These are phyloP conservation scores for Urechis unicinctus DNA, from an alignment of 2,888 invertebrate genomes.

Conservation along the genomic window DNA sequence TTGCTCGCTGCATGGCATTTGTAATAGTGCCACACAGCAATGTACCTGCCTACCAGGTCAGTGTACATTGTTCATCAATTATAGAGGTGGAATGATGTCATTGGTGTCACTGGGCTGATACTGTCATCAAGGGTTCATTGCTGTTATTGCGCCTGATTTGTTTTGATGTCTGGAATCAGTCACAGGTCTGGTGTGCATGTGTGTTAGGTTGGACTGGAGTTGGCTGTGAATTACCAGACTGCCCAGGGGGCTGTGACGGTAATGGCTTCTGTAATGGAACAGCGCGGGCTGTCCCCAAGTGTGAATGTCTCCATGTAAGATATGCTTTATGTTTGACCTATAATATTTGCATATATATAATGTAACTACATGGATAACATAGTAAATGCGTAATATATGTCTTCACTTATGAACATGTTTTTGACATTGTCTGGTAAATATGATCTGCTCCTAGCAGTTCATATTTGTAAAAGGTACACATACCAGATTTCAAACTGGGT, in stretches of 20 bases:
- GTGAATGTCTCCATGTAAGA: conserved; percentile 22
- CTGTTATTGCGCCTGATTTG: no score
- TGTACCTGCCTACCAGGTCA: conserved; percentile 30
- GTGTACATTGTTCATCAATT: neutral
- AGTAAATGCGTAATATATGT: neutral
- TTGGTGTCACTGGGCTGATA: neutral
- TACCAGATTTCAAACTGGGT: no score
- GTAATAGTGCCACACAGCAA: conserved; percentile 24
- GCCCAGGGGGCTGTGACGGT: conserved; percentile 18
- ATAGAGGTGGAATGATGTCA: neutral
- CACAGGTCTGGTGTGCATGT: no score
- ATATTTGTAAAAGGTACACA: no score
- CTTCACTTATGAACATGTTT: no score
- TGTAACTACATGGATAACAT: neutral
- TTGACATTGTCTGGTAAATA: no score
- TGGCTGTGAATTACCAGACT: conserved; percentile 28
- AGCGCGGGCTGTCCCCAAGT: conserved; percentile 20
- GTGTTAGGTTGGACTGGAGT: conserved; percentile 30
- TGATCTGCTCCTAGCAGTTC: no score
- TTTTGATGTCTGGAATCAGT: no score
- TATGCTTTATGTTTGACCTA: neutral
- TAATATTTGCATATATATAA: neutral
- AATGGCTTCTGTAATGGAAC: conserved; percentile 28
- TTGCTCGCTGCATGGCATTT: conserved; percentile 25
- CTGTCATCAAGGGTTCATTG: no score